A percentile compares a stretch with the other conserved stretches of the same genome.
Evolutionary conservation across 2,888 invertebrate genomes (phyloP).

Genomic region (Hipparchia sbordonii): DNA sequence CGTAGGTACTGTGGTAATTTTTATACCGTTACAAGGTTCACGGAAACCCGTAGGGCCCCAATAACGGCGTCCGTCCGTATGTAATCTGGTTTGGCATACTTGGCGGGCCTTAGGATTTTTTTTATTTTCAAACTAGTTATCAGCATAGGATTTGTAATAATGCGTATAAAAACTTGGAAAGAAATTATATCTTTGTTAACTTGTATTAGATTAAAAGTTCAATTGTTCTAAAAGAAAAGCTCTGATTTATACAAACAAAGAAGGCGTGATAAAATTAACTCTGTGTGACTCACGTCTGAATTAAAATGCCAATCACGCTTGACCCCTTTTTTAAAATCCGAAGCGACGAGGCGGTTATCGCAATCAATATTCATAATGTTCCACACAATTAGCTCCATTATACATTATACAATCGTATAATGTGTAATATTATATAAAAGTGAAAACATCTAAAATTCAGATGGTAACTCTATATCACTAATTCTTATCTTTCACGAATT

Average conservation of each 20-base stretch:
- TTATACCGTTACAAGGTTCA: constrained; percentile 47
- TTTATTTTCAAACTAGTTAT: constrained; percentile 36
- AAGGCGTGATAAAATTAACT: background rate
- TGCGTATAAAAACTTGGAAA: background rate
- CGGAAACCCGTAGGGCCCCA: constrained; percentile 47
- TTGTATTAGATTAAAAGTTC: too few relatives aligned
- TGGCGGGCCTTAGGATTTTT: constrained; percentile 21
- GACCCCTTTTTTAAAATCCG: constrained; percentile 29
- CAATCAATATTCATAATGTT: constrained; percentile 77
- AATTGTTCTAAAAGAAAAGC: too few relatives aligned
- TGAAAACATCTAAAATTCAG: constrained; percentile 70
- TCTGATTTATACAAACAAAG: background rate
- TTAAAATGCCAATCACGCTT: constrained; percentile 35
- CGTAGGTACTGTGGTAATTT: constrained; percentile 34
- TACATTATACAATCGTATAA: constrained; percentile 51
- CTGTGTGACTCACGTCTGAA: constrained; percentile 13
- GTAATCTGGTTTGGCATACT: constrained; percentile 40
- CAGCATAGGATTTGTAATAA: constrained; percentile 6
- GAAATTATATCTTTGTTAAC: background rate
- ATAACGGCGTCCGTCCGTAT: constrained; percentile 43
- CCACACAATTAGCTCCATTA: constrained; percentile 81
- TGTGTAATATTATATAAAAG: constrained; percentile 44
- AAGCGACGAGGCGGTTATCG: constrained; percentile 27
- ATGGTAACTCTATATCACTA: constrained; percentile 74
- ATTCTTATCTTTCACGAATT: constrained; percentile 63